A percentile compares a stretch with the other conserved stretches of the same genome.
Conservation (phyloP, 2,888 invertebrate genomes). For the Achlya flavicornis region DNA sequence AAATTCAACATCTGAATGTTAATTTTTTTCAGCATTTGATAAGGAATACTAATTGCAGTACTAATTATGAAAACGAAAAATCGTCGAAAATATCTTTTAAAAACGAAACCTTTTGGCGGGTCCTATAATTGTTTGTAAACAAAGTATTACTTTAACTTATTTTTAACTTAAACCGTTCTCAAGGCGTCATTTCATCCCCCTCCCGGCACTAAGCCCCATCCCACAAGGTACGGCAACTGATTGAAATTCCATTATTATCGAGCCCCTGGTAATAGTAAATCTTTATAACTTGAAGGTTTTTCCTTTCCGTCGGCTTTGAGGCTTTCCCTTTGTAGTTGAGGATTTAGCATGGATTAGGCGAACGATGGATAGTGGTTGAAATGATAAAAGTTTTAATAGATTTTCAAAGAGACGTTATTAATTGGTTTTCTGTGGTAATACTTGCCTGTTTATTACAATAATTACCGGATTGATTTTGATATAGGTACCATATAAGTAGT, state of each 20-base stretch:
- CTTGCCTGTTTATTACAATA: no score
- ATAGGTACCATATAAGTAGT: no score
- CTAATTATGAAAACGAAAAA: no score
- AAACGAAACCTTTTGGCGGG: no score
- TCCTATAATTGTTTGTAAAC: no score
- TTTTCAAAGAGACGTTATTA: background rate
- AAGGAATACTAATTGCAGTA: no score
- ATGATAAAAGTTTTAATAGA: conserved; percentile 28
- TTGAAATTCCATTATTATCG: conserved; percentile 82
- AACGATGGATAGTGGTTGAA: conserved; percentile 46
- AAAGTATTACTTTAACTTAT: no score
- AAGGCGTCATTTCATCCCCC: background rate
- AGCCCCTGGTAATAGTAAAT: conserved; percentile 69
- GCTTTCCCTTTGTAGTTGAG: conserved; percentile 59
- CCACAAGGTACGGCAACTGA: conserved; percentile 54
- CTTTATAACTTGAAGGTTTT: conserved; percentile 71
- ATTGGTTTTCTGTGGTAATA: no score
- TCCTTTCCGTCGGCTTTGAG: conserved; percentile 60
- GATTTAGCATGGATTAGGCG: conserved; percentile 61
- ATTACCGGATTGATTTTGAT: no score
- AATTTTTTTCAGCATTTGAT: no score
- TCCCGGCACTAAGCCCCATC: conserved; percentile 39
- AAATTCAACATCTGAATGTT: no score
- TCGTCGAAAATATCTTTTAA: no score
- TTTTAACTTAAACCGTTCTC: background rate